A percentile compares a stretch with the other conserved stretches of the same genome.
Evolutionary conservation across 2,888 invertebrate genomes (phyloP).

Genomic region (Tanytarsus gracilentus): DNA sequence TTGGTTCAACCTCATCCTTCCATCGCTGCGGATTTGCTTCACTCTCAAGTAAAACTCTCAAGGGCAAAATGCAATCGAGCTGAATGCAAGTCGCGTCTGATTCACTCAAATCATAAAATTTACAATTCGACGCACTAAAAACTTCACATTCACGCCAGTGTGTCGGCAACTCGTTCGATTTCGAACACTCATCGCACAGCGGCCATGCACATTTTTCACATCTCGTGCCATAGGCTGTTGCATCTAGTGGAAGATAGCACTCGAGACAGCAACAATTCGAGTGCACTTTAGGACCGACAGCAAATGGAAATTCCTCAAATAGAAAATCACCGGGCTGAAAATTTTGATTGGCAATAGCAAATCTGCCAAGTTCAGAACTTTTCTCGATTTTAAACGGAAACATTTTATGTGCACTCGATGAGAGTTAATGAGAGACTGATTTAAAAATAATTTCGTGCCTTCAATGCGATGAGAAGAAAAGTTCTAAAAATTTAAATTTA

Average conservation of each 20-base stretch:
- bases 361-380: slow-evolving; percentile 60
- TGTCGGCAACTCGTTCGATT: slow-evolving; percentile 40
- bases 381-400: not conserved
- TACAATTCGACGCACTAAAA: slow-evolving; percentile 48
- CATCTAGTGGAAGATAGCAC: slow-evolving; percentile 60
- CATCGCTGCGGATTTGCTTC: slow-evolving; percentile 60
- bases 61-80: slow-evolving; percentile 69
- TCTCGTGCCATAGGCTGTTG: slow-evolving; percentile 39
- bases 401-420: slow-evolving; percentile 4
- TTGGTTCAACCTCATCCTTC: slow-evolving; percentile 56
- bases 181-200: slow-evolving; percentile 59
- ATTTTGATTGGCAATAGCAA: slow-evolving; percentile 56
- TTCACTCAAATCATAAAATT: slow-evolving; percentile 51
- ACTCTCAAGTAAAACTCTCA: slow-evolving; percentile 64
- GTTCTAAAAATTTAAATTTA: no score
- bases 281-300: slow-evolving; percentile 68
- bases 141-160: slow-evolving; percentile 62
- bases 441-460: no score
- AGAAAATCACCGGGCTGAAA: slow-evolving; percentile 62
- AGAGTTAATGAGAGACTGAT: slow-evolving; percentile 35
- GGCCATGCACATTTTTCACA: slow-evolving; percentile 71
- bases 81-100: slow-evolving; percentile 53
- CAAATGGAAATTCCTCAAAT: slow-evolving; percentile 61
- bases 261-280: slow-evolving; percentile 63
- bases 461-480: no score